Evolutionary conservation across 2,113 vertebrate genomes (phyloP), one percentile per base, ranked within the genome.

Genomic region (Rhegmatorhina hoffmannsi): DNA sequence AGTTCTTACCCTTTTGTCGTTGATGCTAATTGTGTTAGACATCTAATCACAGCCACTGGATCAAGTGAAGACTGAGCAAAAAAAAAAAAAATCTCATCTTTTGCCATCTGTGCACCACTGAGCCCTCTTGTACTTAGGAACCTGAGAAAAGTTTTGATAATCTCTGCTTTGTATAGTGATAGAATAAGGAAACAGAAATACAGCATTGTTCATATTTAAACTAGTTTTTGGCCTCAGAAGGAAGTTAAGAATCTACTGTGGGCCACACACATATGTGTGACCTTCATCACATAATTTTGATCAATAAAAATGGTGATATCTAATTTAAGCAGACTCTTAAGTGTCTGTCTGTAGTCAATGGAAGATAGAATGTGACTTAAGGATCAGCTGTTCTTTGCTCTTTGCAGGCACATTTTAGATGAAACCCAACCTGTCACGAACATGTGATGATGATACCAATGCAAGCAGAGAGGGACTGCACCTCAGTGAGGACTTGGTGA

Each of bases 11-110:
- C 4, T 9, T 80, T 80, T 92, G 75, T 92, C 3, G 0, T 90
- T 97, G 96, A 97, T 92, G 56, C 49, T 97, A 92, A 95, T 94
- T 91, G 69, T 96, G 95, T 97, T 94, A 90, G 95, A 95, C 92
- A 94, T 93, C 69, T 97, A 94, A 97, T 96, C 94, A 94, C 86
- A 93, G 89, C 52, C 79, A 78, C 80, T 87, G 34, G 78, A 89
- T 92, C 56, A 60, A 95, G 89, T 64, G 60, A 84, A 87, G 76
- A 64, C 76, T 87, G 56, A 87, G 86, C 56, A 84, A 84, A 87
- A 94, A 89, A 90, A 84, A 40, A 40, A 43, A 43, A 43, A 43
- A 91, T 94, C 72, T 72, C 13, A 29, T 89, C 29, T 84, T 92
- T 81, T 56, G 47, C 89, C 77, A 73, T 84, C 89, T 94, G 80